phyloP scores from a whole-genome alignment of 2,113 vertebrate genomes.

The Osmerus mordax region DNA sequence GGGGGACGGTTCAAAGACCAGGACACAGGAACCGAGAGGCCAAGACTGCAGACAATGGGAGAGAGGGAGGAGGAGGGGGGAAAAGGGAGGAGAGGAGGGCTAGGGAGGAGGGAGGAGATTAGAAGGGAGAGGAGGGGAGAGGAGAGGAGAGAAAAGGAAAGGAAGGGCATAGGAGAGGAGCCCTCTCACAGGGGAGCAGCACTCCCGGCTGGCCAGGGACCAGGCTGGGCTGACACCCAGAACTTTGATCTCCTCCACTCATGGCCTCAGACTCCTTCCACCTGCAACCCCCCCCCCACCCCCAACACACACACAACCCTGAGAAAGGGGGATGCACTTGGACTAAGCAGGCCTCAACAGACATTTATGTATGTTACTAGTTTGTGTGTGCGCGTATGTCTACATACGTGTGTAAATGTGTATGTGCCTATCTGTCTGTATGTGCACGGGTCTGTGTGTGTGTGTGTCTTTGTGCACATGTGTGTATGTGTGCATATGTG shows the following conservation, averaged over 20 bases:
- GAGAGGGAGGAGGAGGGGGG: conserved; percentile 13
- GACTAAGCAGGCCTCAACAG: neutral
- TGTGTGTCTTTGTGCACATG: neutral
- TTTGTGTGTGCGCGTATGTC: too few species aligned
- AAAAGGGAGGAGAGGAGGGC: neutral
- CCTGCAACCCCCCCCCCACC: conserved; percentile 54
- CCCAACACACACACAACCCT: neutral
- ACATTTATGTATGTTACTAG: too few species aligned
- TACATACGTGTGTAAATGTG: too few species aligned
- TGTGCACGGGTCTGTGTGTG: neutral
- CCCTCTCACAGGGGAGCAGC: neutral
- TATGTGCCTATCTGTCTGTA: neutral
- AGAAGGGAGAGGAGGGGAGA: neutral
- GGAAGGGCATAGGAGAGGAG: conserved; percentile 39
- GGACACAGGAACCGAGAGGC: conserved; percentile 20
- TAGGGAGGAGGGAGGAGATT: neutral
- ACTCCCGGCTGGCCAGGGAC: conserved; percentile 24
- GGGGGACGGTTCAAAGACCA: conserved; percentile 34
- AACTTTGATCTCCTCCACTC: conserved; percentile 63
- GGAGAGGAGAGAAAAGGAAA: neutral
- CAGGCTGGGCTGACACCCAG: conserved; percentile 30
- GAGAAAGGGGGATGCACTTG: neutral
- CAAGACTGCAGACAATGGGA: conserved; percentile 40
- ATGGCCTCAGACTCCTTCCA: conserved; percentile 47
- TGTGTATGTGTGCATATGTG: neutral